phyloP scores from a whole-genome alignment of 2,113 vertebrate species.

The Bubo blakistoni region DNA sequence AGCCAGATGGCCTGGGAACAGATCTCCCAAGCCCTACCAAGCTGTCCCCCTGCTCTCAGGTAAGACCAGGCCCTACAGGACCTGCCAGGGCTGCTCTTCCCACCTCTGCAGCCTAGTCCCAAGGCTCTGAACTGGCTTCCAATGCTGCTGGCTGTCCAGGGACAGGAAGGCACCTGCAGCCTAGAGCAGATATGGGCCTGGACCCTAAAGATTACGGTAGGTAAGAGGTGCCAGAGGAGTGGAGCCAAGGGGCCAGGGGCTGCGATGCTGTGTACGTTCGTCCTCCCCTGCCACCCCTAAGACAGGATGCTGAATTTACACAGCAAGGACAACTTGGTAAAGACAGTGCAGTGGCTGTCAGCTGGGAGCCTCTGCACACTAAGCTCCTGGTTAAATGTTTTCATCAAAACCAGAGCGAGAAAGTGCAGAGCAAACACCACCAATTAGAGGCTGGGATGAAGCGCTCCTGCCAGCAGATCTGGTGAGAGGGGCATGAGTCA shows the following conservation, averaged over 20 bases:
- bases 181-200: neutral
- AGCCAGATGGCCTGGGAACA: neutral
- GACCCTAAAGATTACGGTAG: neutral
- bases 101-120: neutral
- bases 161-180: neutral
- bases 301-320: neutral
- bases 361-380: constrained; percentile 45
- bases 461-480: constrained; percentile 40
- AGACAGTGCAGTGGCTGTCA: constrained; percentile 6
- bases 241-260: neutral
- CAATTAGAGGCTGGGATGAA: constrained; percentile 60
- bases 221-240: neutral
- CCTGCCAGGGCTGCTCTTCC: neutral
- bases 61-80: neutral
- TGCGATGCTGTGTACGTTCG: fast-evolving
- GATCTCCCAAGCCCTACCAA: neutral
- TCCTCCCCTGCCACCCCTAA: neutral
- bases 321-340: constrained; percentile 5
- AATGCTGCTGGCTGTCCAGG: neutral
- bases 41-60: neutral
- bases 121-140: neutral
- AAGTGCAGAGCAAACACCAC: constrained; percentile 64
- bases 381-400: constrained; percentile 62
- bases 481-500: constrained; percentile 58
- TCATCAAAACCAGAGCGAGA: constrained; percentile 65